These are phyloP conservation scores for Podarcis raffonei DNA, from an alignment of 2,113 vertebrate species.

Conservation along the genomic window DNA sequence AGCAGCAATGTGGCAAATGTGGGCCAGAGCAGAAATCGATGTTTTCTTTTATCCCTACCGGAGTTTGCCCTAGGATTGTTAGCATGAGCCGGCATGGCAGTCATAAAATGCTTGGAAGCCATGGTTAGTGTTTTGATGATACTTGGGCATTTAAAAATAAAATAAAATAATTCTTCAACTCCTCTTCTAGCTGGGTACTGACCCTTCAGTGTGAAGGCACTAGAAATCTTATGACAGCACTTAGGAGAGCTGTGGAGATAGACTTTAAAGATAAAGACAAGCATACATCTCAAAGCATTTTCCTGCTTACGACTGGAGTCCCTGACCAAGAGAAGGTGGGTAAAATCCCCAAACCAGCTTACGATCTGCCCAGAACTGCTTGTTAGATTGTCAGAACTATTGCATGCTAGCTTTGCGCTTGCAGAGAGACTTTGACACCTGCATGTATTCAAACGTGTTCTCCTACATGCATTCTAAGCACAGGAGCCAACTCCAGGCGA, in stretches of 20 bases:
- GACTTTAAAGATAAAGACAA: constrained; percentile 74
- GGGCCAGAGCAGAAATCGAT: no score
- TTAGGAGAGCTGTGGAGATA: constrained; percentile 76
- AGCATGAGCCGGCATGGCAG: background rate
- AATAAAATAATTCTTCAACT: background rate
- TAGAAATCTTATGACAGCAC: constrained; percentile 78
- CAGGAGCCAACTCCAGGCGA: no score
- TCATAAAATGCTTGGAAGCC: background rate
- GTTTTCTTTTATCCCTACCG: no score
- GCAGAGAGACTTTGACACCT: background rate
- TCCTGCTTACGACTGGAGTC: constrained; percentile 82
- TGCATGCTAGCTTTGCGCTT: no score
- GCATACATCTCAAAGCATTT: constrained; percentile 76
- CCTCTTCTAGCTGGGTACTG: constrained; percentile 79
- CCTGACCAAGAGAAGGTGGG: constrained; percentile 84
- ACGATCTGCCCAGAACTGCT: background rate
- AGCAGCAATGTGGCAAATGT: no score
- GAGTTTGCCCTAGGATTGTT: no score
- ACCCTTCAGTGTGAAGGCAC: constrained; percentile 74
- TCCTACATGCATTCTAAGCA: background rate
- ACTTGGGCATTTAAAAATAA: background rate
- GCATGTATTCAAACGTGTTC: background rate
- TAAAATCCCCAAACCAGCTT: background rate
- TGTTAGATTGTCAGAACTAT: background rate
- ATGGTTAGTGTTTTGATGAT: background rate